phyloP scores from a whole-genome alignment of 2,888 invertebrate species.

The Cerastis leucographa region DNA sequence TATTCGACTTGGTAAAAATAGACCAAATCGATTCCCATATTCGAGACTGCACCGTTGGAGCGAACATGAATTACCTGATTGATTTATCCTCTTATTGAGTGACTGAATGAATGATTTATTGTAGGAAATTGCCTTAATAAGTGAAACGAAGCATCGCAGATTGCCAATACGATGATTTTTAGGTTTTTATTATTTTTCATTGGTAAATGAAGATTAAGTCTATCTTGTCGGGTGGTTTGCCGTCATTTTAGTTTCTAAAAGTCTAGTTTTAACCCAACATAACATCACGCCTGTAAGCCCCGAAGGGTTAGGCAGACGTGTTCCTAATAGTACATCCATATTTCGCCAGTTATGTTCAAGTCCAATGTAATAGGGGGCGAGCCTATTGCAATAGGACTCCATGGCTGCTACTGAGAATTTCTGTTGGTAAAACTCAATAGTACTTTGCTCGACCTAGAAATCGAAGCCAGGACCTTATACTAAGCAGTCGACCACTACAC shows the following conservation, averaged over 20 bases:
- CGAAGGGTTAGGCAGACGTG: too few relatives aligned
- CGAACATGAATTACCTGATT: slow-evolving; percentile 57
- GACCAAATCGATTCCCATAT: slow-evolving; percentile 54
- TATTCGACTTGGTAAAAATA: slow-evolving; percentile 49
- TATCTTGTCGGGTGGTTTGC: neutral
- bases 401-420: too few relatives aligned
- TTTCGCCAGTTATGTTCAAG: too few relatives aligned
- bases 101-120: slow-evolving; percentile 29
- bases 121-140: slow-evolving; percentile 31
- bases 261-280: neutral
- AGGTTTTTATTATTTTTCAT: neutral
- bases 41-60: slow-evolving; percentile 49
- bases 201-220: too few relatives aligned
- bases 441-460: too few relatives aligned
- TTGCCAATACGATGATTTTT: neutral
- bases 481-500: too few relatives aligned
- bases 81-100: slow-evolving; percentile 40
- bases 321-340: too few relatives aligned
- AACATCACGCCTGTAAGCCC: too few relatives aligned
- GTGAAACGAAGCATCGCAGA: neutral
- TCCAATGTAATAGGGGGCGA: too few relatives aligned
- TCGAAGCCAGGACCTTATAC: too few relatives aligned
- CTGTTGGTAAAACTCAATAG: too few relatives aligned
- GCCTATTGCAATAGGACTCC: too few relatives aligned
- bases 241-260: neutral